A percentile compares a stretch with the other conserved stretches of the same genome.
Conservation (phyloP, 2,888 invertebrate genomes). For the Bombylius discolor region DNA sequence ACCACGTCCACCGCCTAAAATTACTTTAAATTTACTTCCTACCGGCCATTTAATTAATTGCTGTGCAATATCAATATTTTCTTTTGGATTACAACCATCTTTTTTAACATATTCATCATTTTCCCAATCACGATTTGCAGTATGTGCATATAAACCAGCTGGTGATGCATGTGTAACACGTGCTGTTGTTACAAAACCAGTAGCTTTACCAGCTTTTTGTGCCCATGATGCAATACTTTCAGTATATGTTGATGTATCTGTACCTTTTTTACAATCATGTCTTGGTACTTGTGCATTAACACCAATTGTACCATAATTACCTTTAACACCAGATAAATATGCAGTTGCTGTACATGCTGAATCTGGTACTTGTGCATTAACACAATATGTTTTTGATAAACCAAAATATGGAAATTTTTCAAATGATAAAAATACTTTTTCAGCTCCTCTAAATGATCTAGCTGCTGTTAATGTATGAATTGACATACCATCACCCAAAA, state of each 20-base stretch:
- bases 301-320: conserved; percentile 53
- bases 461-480: conserved; percentile 50
- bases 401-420: conserved; percentile 51
- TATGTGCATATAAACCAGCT: conserved; percentile 48
- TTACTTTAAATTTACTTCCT: conserved; percentile 57
- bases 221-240: conserved; percentile 57
- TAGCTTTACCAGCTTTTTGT: conserved; percentile 41
- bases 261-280: conserved; percentile 50
- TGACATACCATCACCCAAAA: conserved; percentile 55
- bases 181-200: conserved; percentile 62
- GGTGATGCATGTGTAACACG: conserved; percentile 71
- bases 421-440: conserved; percentile 46
- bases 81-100: conserved; percentile 37
- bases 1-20: conserved; percentile 61
- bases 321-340: conserved; percentile 57
- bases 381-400: conserved; percentile 46
- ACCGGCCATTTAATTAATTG: conserved; percentile 54
- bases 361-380: conserved; percentile 57
- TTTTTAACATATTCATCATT: conserved; percentile 46
- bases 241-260: conserved; percentile 45
- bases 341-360: conserved; percentile 63
- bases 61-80: conserved; percentile 58
- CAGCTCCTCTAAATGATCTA: conserved; percentile 38
- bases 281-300: conserved; percentile 52
- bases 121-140: conserved; percentile 60